These are phyloP conservation scores for Scolopax mira DNA, from an alignment of 2,113 vertebrate species.

Conservation along the genomic window DNA sequence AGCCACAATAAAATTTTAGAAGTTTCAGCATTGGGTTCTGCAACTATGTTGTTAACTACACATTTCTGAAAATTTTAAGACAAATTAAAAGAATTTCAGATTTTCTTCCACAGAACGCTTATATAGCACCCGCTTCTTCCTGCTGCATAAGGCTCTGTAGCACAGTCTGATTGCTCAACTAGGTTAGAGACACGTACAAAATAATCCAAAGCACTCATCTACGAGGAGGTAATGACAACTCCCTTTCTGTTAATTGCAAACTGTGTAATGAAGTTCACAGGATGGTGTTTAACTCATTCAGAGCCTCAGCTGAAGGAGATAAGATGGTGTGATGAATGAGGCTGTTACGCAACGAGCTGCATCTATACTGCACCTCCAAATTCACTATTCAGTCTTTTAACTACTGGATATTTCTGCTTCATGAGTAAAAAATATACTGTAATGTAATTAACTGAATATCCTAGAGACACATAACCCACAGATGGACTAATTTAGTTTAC, in stretches of 20 bases:
- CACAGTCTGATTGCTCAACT: not conserved
- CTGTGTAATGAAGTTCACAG: not conserved
- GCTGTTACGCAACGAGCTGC: not conserved
- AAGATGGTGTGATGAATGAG: not conserved
- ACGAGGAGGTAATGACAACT: not conserved
- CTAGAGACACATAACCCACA: constrained; percentile 41
- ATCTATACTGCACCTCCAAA: not conserved
- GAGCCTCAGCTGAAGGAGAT: not conserved
- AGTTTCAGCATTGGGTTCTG: not conserved
- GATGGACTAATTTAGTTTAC: constrained; percentile 45
- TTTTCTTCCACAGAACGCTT: not conserved
- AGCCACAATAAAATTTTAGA: constrained; percentile 1
- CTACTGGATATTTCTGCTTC: not conserved
- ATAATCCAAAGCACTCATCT: not conserved
- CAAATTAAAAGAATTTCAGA: not conserved
- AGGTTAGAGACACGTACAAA: not conserved
- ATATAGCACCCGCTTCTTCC: not conserved
- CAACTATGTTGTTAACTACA: not conserved
- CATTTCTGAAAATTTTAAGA: not conserved
- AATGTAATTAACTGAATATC: constrained; percentile 46
- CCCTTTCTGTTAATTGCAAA: not conserved
- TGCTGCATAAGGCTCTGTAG: not conserved
- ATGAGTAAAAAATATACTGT: constrained; percentile 30
- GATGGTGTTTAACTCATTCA: not conserved
- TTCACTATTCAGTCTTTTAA: not conserved